These are phyloP conservation scores for Cyrtorhinus lividipennis DNA, from an alignment of 1,140 invertebrate species.

Conservation along the genomic window DNA sequence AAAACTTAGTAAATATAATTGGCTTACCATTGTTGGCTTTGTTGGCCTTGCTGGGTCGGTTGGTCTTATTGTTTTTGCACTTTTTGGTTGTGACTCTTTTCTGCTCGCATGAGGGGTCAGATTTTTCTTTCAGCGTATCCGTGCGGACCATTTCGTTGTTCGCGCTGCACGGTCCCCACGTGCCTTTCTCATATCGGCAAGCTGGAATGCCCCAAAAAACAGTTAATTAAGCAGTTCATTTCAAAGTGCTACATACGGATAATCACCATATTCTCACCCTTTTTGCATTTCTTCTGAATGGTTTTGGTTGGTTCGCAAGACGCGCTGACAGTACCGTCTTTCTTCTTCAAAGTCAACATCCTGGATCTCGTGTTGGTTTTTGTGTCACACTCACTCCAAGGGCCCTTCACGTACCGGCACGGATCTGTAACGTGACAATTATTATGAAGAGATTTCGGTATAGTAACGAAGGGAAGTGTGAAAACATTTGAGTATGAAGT, in stretches of 20 bases:
- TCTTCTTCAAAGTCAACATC: constrained; percentile 57
- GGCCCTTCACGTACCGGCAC: constrained; percentile 66
- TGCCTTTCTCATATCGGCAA: constrained; percentile 61
- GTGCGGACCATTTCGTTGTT: constrained; percentile 52
- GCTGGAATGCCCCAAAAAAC: constrained; percentile 33
- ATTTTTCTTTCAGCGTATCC: constrained; percentile 56
- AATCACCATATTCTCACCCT: constrained; percentile 42
- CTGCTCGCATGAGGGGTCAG: constrained; percentile 53
- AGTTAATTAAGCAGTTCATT: not conserved
- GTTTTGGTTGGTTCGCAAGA: constrained; percentile 65
- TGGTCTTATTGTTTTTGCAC: constrained; percentile 52
- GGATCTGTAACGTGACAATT: constrained; percentile 29
- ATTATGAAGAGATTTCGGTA: too few relatives aligned
- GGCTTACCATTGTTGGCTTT: constrained; percentile 26
- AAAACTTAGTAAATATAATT: too few relatives aligned
- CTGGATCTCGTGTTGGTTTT: constrained; percentile 64
- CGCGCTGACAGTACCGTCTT: constrained; percentile 42
- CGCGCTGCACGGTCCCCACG: constrained; percentile 52
- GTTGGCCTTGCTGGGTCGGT: constrained; percentile 41
- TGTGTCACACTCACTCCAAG: constrained; percentile 72
- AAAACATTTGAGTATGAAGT: too few relatives aligned
- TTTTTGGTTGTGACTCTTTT: constrained; percentile 53
- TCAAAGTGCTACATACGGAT: not conserved
- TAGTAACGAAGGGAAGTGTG: too few relatives aligned
- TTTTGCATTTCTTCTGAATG: constrained; percentile 83